Percentiles rank a stretch among this genome's conserved stretches.
Conservation (phyloP, 1,140 invertebrate species). For the Penaeus vannamei region DNA sequence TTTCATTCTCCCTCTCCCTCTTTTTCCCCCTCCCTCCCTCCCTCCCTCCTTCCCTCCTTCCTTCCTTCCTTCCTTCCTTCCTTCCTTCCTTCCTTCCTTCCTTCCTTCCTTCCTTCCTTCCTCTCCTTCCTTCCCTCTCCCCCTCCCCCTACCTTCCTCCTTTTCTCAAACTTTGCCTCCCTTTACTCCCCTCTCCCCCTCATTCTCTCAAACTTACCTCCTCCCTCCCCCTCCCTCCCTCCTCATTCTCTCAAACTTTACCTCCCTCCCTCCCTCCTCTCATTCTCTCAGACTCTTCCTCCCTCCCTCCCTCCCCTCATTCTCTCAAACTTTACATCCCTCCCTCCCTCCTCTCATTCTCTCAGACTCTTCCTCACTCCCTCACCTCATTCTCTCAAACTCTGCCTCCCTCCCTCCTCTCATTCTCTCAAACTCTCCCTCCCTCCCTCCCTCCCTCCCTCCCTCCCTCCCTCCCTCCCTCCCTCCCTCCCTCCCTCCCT, state of each 20-base stretch:
- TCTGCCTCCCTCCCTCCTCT: not conserved
- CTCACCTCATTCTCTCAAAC: not conserved
- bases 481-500: no score
- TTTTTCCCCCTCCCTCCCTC: not conserved
- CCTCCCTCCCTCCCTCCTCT: not conserved
- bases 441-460: not conserved
- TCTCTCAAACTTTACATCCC: no score
- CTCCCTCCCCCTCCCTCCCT: not conserved
- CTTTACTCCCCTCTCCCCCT: not conserved
- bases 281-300: not conserved
- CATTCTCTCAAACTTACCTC: not conserved
- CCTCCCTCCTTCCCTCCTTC: no score
- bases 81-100: no score
- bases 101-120: not conserved
- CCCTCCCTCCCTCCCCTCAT: not conserved
- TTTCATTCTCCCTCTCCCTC: not conserved
- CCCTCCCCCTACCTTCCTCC: not conserved
- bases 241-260: no score
- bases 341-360: not conserved
- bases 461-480: slow-evolving; percentile 1
- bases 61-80: no score
- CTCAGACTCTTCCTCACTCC: not conserved
- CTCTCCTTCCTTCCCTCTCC: not conserved
- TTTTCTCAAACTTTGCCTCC: no score
- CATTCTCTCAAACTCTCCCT: not conserved